phyloP scores from a whole-genome alignment of 2,888 invertebrate genomes.

The Physocephala rufipes region DNA sequence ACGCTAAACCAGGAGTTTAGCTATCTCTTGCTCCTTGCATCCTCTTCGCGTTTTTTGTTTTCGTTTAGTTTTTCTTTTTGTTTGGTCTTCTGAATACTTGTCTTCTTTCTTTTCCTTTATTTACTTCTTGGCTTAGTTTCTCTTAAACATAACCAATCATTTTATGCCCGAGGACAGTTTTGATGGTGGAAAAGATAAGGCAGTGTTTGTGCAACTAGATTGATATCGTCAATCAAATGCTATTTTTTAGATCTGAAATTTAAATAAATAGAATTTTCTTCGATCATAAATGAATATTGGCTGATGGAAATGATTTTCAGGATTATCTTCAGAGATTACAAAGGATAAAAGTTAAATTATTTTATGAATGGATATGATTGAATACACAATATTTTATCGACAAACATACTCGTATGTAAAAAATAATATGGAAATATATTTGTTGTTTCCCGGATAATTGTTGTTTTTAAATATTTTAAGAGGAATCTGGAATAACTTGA shows the following conservation, averaged over 20 bases:
- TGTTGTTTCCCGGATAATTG: no score
- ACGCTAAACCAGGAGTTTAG: background rate
- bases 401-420: background rate
- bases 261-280: slow-evolving; percentile 1
- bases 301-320: background rate
- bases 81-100: background rate
- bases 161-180: background rate
- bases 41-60: background rate
- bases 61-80: background rate
- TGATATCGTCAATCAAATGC: background rate
- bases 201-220: background rate
- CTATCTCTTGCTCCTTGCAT: background rate
- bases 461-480: no score
- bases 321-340: no score
- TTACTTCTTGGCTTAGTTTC: background rate
- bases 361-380: no score
- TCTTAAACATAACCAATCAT: slow-evolving; percentile 4
- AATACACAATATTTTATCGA: background rate
- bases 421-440: background rate
- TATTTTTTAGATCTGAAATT: background rate
- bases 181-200: background rate
- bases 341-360: no score
- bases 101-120: background rate
- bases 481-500: background rate
- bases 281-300: background rate